Evolutionary conservation across 2,888 invertebrate species (phyloP), one percentile per base, ranked within the genome.

Genomic region (Girardia tigrina): DNA sequence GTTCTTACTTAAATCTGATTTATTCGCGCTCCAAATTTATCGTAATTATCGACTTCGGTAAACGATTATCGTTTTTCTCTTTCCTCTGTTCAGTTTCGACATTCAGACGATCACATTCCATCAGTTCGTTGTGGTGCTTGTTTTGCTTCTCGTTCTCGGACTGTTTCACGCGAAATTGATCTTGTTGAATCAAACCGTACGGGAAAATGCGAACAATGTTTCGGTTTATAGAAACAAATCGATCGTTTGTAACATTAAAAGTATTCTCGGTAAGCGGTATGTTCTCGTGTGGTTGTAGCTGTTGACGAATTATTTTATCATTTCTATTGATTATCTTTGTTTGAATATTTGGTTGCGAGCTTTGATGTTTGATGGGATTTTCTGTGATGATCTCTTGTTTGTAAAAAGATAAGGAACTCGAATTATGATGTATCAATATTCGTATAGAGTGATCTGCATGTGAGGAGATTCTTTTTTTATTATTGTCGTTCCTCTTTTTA

Each of bases 1-100:
- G 72, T 20, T 28, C 75, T 0, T n/a, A 72, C 16, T 75, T 75
- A n/a, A 75, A 75, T 28, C n/a, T 29, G 16, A 16, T n/a, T n/a
- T 72, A 72, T 36, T 27, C 26, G 14, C n/a, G n/a, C 20, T 75
- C 6, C 16, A 71, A 28, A n/a, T 72, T 2, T 29, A 28, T 73
- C n/a, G 20, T 1, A 20, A n/a, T 2, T 27, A 29, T 1, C 23
- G 26, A 20, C 1, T 12, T 28, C 4, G n/a, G n/a, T 27, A 71
- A 28, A 20, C 29, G 1, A 16, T 75, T 14, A n/a, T 29, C 28
- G 16, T 75, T 2, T 26, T 29, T 23, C n/a, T 26, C 4, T 42
- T 74, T 20, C 75, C 75, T 2, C 27, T 75, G 12, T 29, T 75
- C 23, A 27, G 72, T 26, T 72, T 26, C 28, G 28, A 74, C 71